phyloP scores from a whole-genome alignment of 2,888 invertebrate genomes.

The Trachelus tabidus region DNA sequence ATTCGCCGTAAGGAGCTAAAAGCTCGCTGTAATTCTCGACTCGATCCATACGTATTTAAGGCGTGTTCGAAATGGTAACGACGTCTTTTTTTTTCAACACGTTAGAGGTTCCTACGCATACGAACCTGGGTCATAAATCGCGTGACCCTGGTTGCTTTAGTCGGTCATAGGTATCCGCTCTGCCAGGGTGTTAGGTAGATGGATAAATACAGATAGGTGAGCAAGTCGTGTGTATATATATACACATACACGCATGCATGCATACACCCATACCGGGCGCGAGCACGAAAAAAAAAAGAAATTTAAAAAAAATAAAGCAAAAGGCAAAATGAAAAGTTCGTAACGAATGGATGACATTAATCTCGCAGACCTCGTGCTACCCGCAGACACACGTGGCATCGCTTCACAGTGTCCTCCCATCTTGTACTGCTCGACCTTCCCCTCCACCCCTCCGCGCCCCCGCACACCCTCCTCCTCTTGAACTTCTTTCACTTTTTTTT shows the following conservation, averaged over 20 bases:
- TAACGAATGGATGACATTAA: constrained; percentile 3
- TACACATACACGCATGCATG: background rate
- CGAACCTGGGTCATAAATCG: background rate
- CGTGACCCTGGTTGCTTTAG: background rate
- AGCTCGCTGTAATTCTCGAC: no score
- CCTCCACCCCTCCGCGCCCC: no score
- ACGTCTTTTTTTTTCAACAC: background rate
- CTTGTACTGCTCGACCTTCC: no score
- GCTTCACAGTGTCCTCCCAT: background rate
- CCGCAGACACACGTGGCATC: background rate
- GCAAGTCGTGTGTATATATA: no score
- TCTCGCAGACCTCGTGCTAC: constrained; percentile 1
- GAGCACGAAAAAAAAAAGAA: background rate
- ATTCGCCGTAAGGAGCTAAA: no score
- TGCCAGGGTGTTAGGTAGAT: no score
- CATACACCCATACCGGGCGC: background rate
- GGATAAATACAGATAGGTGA: no score
- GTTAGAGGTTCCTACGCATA: background rate
- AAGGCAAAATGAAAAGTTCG: background rate
- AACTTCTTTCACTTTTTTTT: no score
- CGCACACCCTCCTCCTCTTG: no score
- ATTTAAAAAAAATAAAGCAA: background rate
- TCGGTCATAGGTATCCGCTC: no score
- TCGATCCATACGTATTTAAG: no score
- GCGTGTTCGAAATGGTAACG: background rate